phyloP scores from a whole-genome alignment of 2,113 vertebrate genomes.

The Pimephales promelas region DNA sequence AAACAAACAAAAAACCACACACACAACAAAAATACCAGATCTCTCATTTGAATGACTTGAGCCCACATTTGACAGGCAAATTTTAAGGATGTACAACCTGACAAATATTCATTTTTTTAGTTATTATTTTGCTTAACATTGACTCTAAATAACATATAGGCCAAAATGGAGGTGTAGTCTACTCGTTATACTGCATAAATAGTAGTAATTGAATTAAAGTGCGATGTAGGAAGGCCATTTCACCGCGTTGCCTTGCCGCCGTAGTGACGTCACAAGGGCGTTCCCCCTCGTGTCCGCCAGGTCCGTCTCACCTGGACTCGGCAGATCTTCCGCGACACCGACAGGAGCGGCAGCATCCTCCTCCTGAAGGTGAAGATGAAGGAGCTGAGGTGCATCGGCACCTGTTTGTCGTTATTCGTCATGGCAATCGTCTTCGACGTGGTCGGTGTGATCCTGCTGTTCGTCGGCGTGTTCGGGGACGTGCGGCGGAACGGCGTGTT shows the following conservation, averaged over 20 bases:
- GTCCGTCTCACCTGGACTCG: constrained; percentile 13
- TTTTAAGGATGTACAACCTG: not conserved
- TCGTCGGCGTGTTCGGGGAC: constrained; percentile 74
- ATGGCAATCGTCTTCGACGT: constrained; percentile 62
- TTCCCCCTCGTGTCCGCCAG: not conserved
- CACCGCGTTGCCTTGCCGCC: too few relatives aligned
- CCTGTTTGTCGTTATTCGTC: constrained; percentile 62
- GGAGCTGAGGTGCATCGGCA: constrained; percentile 55
- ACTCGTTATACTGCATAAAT: too few relatives aligned
- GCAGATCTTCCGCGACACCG: constrained; percentile 56
- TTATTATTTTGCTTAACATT: not conserved
- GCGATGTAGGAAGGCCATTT: not conserved
- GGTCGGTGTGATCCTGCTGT: constrained; percentile 66
- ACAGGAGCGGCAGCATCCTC: not conserved
- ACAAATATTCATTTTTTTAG: not conserved
- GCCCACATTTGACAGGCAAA: constrained; percentile 11
- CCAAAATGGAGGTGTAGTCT: not conserved
- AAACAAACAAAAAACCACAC: too few relatives aligned
- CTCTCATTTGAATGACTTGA: constrained; percentile 5
- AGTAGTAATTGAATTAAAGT: not conserved
- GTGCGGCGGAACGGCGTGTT: constrained; percentile 60
- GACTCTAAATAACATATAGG: not conserved
- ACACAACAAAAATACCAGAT: too few relatives aligned
- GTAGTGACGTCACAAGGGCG: constrained; percentile 7
- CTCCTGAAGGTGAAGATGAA: constrained; percentile 37